Evolutionary conservation across 2,113 vertebrate species (phyloP).

Genomic region (Thryonomys swinderianus): DNA sequence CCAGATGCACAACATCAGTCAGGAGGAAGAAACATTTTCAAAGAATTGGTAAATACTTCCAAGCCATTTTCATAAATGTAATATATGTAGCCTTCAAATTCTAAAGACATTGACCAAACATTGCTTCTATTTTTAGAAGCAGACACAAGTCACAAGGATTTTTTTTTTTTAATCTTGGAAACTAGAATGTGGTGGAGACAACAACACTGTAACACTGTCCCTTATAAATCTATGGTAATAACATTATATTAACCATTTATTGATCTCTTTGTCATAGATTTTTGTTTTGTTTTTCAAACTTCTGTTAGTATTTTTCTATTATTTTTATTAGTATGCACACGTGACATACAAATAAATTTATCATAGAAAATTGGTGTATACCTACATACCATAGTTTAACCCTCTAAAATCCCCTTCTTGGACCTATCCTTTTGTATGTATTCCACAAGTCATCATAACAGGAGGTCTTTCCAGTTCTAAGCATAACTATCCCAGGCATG

Average conservation of each 20-base stretch:
- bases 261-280: neutral
- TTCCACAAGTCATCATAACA: neutral
- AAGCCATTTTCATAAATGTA: neutral
- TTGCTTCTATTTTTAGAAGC: neutral
- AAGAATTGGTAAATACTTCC: neutral
- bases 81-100: neutral
- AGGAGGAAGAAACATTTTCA: neutral
- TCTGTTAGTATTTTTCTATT: neutral
- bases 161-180: neutral
- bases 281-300: neutral
- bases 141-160: neutral
- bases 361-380: neutral
- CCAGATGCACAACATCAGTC: no score
- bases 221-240: neutral
- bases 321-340: neutral
- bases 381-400: neutral
- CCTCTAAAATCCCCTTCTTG: neutral
- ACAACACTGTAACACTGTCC: neutral
- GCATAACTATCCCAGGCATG: no score
- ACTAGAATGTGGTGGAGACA: neutral
- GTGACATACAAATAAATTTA: neutral
- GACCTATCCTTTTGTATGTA: neutral
- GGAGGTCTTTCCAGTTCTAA: neutral
- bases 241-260: neutral
- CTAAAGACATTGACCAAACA: neutral